Evolutionary conservation across 2,888 invertebrate genomes (phyloP).

Genomic region (Caenorhabditis parvicauda): DNA sequence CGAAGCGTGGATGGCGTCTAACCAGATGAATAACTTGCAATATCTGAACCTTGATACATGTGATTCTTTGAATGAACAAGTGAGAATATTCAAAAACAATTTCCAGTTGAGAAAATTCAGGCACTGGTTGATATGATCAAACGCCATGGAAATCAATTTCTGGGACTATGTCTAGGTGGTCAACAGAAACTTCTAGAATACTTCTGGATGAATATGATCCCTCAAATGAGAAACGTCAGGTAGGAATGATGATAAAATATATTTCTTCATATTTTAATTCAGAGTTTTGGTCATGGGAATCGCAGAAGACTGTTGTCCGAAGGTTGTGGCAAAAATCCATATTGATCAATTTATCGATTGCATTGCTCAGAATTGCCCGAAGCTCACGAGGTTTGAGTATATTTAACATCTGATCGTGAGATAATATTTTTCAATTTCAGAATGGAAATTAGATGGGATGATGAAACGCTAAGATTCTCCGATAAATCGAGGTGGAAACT

Average conservation of each 20-base stretch:
- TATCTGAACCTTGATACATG: conserved; percentile 91
- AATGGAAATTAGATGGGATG: conserved; percentile 95
- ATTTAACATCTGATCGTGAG: too few relatives aligned
- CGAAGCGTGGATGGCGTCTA: conserved; percentile 85
- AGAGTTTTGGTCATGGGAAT: conserved; percentile 97
- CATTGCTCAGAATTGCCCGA: conserved; percentile 86
- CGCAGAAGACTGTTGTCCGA: conserved; percentile 88
- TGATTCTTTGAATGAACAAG: conserved; percentile 91
- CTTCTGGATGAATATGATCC: conserved; percentile 91
- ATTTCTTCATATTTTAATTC: conserved; percentile 13
- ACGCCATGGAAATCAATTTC: conserved; percentile 82
- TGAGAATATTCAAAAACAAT: too few relatives aligned
- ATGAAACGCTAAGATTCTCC: conserved; percentile 93
- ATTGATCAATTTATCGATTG: conserved; percentile 97
- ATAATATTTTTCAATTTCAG: conserved; percentile 67
- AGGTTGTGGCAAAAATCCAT: conserved; percentile 76
- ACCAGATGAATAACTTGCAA: conserved; percentile 75
- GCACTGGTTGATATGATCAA: conserved; percentile 86
- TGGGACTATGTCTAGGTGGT: conserved; percentile 91
- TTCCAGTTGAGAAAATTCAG: too few relatives aligned
- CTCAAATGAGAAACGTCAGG: conserved; percentile 87
- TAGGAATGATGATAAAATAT: conserved; percentile 64
- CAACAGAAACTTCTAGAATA: conserved; percentile 86
- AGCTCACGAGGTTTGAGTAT: conserved; percentile 72
- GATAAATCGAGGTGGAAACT: conserved; percentile 79